Evolutionary conservation across 1,140 invertebrate genomes (phyloP).

Genomic region (Microplitis demolitor): DNA sequence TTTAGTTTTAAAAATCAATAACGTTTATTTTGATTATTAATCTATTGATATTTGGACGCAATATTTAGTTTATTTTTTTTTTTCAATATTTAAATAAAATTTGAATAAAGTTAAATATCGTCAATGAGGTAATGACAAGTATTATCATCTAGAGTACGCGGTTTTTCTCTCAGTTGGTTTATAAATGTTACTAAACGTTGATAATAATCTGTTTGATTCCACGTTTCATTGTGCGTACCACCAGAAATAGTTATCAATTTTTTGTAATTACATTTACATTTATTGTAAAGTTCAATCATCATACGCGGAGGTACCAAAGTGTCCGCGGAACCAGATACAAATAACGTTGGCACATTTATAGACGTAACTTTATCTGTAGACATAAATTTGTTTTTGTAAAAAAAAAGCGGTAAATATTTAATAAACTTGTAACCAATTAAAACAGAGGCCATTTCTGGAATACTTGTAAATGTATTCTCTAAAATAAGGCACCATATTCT

Average conservation of each 20-base stretch:
- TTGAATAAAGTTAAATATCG: constrained; percentile 40
- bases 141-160: constrained; percentile 33
- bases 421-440: constrained; percentile 73
- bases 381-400: constrained; percentile 83
- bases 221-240: constrained; percentile 89
- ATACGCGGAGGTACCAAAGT: constrained; percentile 83
- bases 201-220: constrained; percentile 71
- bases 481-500: constrained; percentile 86
- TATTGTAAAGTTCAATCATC: constrained; percentile 78
- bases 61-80: constrained; percentile 15
- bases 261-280: constrained; percentile 73
- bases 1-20: constrained; percentile 2
- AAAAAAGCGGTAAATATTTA: constrained; percentile 74
- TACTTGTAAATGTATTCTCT: constrained; percentile 95
- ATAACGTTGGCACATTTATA: constrained; percentile 72
- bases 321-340: constrained; percentile 83
- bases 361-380: constrained; percentile 73
- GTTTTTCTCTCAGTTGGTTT: constrained; percentile 55
- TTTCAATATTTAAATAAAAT: not conserved
- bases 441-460: constrained; percentile 88
- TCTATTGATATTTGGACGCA: constrained; percentile 24
- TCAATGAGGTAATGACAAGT: constrained; percentile 50
- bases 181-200: constrained; percentile 65
- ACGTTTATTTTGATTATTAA: not conserved
- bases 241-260: constrained; percentile 73